Base-by-base conservation (phyloP, 2,797 vertebrate species). In the Tiaroga cobitis region DNA sequence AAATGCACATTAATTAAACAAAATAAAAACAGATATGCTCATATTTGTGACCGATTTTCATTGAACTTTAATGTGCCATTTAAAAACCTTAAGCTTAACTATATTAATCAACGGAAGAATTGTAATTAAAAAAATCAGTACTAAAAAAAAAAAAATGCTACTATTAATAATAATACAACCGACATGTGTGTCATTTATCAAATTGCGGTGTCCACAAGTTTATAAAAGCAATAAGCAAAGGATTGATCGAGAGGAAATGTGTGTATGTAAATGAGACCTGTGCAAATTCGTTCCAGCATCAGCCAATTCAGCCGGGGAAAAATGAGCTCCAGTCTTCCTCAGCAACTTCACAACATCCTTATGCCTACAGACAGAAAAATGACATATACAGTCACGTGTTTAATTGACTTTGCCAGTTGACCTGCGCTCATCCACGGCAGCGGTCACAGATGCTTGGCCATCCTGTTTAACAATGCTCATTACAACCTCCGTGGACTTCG, bases 261-360 rank as follows among this genome's bases (percentile, higher is more conserved):
- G 46, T 49, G 67, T 11, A 29, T 89, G 51, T 16, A 41, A 24
- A 72, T 5, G 15, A 43, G 15, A 99, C 98, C 97, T 96, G 97
- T 97, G 98, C 75, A 99, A 92, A 54, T 94, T 94, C 0, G 94
- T 96, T 88, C 97, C 97, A 2, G 87, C 85, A 15, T 95, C 96
- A 56, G 96, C 95, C 91, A 97, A 49, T 85, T 98, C 95, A 24
- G 94, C 94, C 68, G 92, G 91, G 59, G 96, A 97, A 69, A 99
- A 95, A 87, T 96, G 95, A 4, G 98, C 97, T 82, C 98, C 97
- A 0, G 97, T 96, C 74, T 93, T 92, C 75, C 96, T 92, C 88
- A 99, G 94, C 88, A 98, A 91, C 85, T 87, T 90, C 80, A 98
- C 96, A 26, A 98, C 91, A 0, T 95, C 86, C 46, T 84, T 90